These are phyloP conservation scores for Gasteruption jaculator DNA, from an alignment of 2,888 invertebrate genomes.

Conservation along the genomic window DNA sequence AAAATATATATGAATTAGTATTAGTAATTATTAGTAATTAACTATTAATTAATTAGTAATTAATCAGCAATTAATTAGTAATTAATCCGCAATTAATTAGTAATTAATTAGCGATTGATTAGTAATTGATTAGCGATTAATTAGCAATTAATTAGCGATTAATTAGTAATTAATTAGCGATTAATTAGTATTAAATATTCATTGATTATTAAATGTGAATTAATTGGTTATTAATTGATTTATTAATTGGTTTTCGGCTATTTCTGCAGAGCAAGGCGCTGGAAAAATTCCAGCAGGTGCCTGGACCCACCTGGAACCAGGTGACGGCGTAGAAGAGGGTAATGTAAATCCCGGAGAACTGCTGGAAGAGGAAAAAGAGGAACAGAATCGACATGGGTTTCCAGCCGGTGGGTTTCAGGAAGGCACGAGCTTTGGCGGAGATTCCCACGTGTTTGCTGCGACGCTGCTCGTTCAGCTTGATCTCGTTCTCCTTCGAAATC, in stretches of 20 bases:
- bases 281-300: background rate
- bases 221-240: too few species aligned
- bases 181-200: too few species aligned
- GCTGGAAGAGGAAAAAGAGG: slow-evolving; percentile 58
- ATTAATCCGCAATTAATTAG: too few species aligned
- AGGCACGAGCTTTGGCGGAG: slow-evolving; percentile 47
- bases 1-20: slow-evolving; percentile 15
- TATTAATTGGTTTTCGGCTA: background rate
- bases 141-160: too few species aligned
- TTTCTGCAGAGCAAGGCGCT: background rate
- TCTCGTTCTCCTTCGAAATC: slow-evolving; percentile 56
- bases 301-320: slow-evolving; percentile 56
- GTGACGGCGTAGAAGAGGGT: slow-evolving; percentile 61
- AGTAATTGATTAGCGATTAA: too few species aligned
- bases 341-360: slow-evolving; percentile 61
- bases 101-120: too few species aligned
- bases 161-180: too few species aligned
- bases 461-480: slow-evolving; percentile 50
- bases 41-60: background rate
- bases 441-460: slow-evolving; percentile 44
- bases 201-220: background rate
- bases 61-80: too few species aligned
- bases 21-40: background rate
- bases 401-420: slow-evolving; percentile 58
- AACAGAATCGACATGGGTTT: slow-evolving; percentile 58